These are phyloP conservation scores for Xenops minutus DNA, from an alignment of 2,797 vertebrate species.

Conservation along the genomic window DNA sequence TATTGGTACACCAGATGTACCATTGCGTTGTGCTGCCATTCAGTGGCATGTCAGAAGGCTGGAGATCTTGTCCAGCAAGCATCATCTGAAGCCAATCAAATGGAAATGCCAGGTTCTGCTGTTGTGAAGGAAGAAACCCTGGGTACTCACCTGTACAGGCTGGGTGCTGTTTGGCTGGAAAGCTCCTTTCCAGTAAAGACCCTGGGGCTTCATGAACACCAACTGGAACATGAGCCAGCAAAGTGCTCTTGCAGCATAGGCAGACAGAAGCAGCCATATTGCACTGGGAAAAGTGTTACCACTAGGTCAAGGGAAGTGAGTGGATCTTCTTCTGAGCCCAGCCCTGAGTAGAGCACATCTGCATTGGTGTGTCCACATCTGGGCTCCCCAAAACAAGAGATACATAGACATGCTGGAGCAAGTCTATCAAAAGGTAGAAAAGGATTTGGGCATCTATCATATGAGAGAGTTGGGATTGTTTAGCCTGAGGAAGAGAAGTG, in stretches of 20 bases:
- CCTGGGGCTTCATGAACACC: background rate
- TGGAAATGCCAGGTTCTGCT: background rate
- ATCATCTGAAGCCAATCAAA: background rate
- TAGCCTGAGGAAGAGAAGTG: background rate
- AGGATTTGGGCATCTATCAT: rapidly evolving
- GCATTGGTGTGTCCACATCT: background rate
- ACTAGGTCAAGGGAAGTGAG: background rate
- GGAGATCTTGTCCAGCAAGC: background rate
- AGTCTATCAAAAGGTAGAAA: background rate
- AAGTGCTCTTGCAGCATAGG: background rate
- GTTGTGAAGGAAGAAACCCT: background rate
- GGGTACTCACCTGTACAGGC: no score
- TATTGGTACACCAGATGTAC: background rate
- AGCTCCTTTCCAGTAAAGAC: background rate
- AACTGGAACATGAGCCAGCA: background rate
- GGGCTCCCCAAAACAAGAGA: background rate
- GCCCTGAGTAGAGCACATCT: background rate
- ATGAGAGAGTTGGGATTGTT: background rate
- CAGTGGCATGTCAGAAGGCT: rapidly evolving
- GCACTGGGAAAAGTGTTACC: rapidly evolving
- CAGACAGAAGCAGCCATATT: background rate
- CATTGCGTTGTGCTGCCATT: background rate
- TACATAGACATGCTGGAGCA: background rate
- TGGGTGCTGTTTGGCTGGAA: background rate
- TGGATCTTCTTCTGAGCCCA: background rate